Conservation (phyloP, 2,797 vertebrate species). For the Schizopygopsis pylzovi region DNA sequence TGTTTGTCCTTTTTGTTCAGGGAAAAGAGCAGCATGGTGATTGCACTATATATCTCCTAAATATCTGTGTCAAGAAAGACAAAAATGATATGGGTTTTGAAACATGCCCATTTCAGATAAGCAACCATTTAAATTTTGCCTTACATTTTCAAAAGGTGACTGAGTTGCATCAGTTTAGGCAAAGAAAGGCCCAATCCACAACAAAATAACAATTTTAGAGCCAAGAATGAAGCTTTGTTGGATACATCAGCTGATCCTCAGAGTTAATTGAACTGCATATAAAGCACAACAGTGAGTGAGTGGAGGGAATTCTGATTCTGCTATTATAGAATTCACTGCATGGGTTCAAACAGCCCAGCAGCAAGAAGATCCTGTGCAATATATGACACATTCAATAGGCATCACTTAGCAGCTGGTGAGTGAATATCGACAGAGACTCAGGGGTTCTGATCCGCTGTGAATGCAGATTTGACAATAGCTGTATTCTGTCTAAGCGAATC, state of each 20-base stretch:
- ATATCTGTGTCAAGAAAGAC: background rate
- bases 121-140: background rate
- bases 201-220: slow-evolving; percentile 26
- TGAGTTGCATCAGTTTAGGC: background rate
- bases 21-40: background rate
- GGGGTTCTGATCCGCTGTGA: slow-evolving; percentile 41
- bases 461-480: slow-evolving; percentile 44
- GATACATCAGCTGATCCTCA: slow-evolving; percentile 9
- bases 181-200: background rate
- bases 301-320: slow-evolving; percentile 25
- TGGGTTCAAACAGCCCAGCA: slow-evolving; percentile 27
- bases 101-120: background rate
- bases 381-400: slow-evolving; percentile 43
- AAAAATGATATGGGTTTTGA: background rate
- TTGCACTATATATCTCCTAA: background rate
- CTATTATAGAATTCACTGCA: slow-evolving; percentile 35
- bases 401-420: slow-evolving; percentile 38
- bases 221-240: background rate
- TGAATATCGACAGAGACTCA: slow-evolving; percentile 39
- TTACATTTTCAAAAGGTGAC: background rate
- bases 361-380: slow-evolving; percentile 28
- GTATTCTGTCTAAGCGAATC: slow-evolving; percentile 11
- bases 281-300: slow-evolving; percentile 22
- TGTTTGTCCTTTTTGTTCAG: background rate
- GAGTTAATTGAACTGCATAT: slow-evolving; percentile 31